phyloP scores from a whole-genome alignment of 37 sponge, comb jelly and placozoan species.

The Aplysina aerophoba region DNA sequence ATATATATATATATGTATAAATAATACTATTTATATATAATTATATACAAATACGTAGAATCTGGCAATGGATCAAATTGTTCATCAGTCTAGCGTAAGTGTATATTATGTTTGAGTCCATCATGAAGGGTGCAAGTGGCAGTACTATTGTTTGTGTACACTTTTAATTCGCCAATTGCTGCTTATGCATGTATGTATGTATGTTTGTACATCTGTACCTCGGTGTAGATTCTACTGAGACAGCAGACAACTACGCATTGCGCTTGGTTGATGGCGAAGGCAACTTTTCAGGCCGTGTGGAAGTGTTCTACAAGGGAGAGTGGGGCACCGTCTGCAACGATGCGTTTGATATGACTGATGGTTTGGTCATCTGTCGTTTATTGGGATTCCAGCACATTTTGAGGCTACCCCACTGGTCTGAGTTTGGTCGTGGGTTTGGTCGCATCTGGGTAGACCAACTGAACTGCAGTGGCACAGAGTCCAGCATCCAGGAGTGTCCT shows the following conservation, averaged over 20 bases:
- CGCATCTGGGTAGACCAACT: conserved; percentile 13
- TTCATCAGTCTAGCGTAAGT: neutral
- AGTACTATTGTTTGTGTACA: neutral
- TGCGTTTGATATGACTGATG: conserved; percentile 24
- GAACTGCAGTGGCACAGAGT: conserved; percentile 10
- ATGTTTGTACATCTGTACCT: neutral
- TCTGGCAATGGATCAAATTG: no score
- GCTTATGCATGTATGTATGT: conserved; percentile 1
- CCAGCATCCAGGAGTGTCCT: neutral
- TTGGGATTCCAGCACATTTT: conserved; percentile 19
- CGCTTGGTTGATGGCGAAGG: conserved; percentile 21
- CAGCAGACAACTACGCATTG: neutral
- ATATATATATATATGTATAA: no score
- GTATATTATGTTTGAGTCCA: neutral
- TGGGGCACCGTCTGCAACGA: conserved; percentile 73
- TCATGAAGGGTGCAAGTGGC: neutral
- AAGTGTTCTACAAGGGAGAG: conserved; percentile 60
- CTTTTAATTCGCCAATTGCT: neutral
- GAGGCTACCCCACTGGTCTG: neutral
- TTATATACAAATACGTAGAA: no score
- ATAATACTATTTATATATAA: no score
- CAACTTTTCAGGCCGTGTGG: conserved; percentile 53
- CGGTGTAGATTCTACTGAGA: neutral
- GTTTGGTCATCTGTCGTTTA: conserved; percentile 32
- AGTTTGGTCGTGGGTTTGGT: neutral